Base-by-base conservation (phyloP, 2,113 vertebrate genomes). In the Oreochromis aureus region DNA sequence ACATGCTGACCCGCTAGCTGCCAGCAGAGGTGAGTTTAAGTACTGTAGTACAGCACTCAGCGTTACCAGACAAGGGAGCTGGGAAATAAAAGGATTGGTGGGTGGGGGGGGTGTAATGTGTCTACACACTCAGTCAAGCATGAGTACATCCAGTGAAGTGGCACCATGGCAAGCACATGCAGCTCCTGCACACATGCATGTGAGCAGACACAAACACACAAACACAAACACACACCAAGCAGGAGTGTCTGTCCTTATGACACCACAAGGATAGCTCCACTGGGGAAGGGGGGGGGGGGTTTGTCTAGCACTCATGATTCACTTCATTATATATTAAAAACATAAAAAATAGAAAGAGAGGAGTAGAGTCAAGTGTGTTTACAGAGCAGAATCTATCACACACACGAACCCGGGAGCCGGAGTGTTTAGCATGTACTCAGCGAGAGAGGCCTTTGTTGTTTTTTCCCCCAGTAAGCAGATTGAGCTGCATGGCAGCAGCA, bases 381-480 rank as follows among this genome's bases (percentile, higher is more conserved):
- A 94, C 95, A 92, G 92, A 94, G 89, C 86, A 80, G 88, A 92
- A 89, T 90, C 86, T 88, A 92, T 93, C 94, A 90, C 92, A 91
- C 90, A 80, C 84, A 89, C 88, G 76, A 81, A 86, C 91, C 80
- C 90, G 92, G 91, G 85, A 91, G 92, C 89, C 85, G 61, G 83
- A 93, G 91, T 93, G 94, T 94, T 95, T 93, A 93, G 91, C 93
- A 92, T 95, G 94, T 93, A 93, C 87, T 94, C 90, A 82, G 87
- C 78, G 83, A 91, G 89, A 92, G 92, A 34, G 92, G 90, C 85
- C 95, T 94, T 94, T 95, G 92, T 95, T 94, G 92, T 94, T 91
- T 95, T 89, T 86, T 92, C 88, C 89, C 87, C 87, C 94, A 90
- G 95, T 94, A 93, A 94, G 94, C 94, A 95, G 93, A 94, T 92